phyloP scores from a whole-genome alignment of 2,113 vertebrate species.

The Epinephelus fuscoguttatus region DNA sequence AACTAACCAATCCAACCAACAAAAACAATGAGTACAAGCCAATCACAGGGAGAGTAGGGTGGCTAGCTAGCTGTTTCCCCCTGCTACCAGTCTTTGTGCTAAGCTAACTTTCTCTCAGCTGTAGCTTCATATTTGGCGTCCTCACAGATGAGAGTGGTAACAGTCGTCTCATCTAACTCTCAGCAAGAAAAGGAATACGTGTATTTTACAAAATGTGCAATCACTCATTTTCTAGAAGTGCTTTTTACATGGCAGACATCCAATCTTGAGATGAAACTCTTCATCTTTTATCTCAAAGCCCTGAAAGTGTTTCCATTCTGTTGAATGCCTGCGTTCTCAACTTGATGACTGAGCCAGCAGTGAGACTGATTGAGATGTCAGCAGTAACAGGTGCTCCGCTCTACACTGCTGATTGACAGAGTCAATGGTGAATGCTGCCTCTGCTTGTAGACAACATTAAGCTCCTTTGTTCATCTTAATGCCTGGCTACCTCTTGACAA shows the following conservation, averaged over 20 bases:
- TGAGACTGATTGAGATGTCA: conserved; percentile 41
- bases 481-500: background rate
- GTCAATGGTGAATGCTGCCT: background rate
- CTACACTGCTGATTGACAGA: conserved; percentile 22
- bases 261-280: background rate
- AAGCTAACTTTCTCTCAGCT: background rate
- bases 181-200: background rate
- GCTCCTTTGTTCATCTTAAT: background rate
- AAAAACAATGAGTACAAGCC: too few relatives aligned
- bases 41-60: too few relatives aligned
- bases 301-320: conserved; percentile 2
- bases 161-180: background rate
- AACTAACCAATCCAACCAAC: too few relatives aligned
- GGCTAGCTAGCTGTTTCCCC: background rate
- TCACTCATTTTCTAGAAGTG: background rate
- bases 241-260: background rate
- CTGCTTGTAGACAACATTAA: background rate
- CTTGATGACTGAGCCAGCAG: conserved; percentile 9
- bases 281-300: background rate
- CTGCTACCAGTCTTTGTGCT: background rate
- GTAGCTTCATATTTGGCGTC: too few relatives aligned
- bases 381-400: conserved; percentile 64
- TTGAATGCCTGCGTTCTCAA: conserved; percentile 11
- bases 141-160: background rate
- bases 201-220: background rate